Conservation (phyloP, 2,888 invertebrate genomes). For the Drosophila greeni region DNA sequence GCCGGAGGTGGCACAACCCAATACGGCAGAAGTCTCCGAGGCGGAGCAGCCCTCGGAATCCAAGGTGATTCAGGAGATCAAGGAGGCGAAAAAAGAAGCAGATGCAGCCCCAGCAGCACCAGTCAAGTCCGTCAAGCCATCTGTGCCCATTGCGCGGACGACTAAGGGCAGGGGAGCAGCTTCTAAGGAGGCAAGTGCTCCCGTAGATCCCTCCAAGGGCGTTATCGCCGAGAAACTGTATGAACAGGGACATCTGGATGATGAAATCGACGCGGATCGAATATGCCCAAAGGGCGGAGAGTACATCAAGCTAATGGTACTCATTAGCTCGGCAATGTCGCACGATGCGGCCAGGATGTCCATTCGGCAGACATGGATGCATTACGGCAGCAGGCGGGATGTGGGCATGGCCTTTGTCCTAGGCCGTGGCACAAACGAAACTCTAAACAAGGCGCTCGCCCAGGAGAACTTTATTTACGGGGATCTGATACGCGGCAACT, state of each 20-base stretch:
- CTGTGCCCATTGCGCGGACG: conserved; percentile 27
- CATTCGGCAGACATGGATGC: conserved; percentile 90
- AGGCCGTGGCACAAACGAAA: conserved; percentile 81
- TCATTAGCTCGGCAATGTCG: conserved; percentile 86
- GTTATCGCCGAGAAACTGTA: conserved; percentile 83
- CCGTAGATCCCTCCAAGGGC: conserved; percentile 77
- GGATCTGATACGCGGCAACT: conserved; percentile 87
- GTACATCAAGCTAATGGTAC: conserved; percentile 80
- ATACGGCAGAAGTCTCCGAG: conserved; percentile 33
- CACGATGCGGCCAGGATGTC: conserved; percentile 86
- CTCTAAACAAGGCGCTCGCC: conserved; percentile 79
- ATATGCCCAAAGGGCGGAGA: conserved; percentile 84
- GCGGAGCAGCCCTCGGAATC: conserved; percentile 28
- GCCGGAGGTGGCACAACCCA: conserved; percentile 50
- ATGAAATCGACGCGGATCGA: conserved; percentile 81
- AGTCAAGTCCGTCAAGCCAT: conserved; percentile 14
- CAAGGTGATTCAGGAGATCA: conserved; percentile 53
- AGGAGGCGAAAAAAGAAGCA: conserved; percentile 32
- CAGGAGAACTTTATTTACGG: conserved; percentile 87
- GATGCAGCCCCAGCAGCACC: conserved; percentile 9
- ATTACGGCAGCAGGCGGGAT: conserved; percentile 83
- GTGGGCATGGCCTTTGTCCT: conserved; percentile 81
- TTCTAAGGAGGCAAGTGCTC: conserved; percentile 16
- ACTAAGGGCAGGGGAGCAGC: conserved; percentile 32
- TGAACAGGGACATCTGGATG: conserved; percentile 84